phyloP scores from a whole-genome alignment of 2,797 vertebrate species.

The Aldrovandia affinis region DNA sequence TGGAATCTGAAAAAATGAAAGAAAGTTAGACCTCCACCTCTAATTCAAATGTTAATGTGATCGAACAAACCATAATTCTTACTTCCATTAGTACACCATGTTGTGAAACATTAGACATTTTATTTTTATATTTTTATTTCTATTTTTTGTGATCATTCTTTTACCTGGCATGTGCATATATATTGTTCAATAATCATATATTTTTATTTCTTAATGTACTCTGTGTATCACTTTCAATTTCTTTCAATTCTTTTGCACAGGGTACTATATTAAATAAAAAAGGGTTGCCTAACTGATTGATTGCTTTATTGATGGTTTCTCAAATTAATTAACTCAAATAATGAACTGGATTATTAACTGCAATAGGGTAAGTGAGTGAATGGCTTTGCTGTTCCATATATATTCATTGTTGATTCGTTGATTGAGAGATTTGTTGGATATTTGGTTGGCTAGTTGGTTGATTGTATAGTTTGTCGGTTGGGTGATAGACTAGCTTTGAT shows the following conservation, averaged over 20 bases:
- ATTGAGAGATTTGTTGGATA: not conserved
- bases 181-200: too few relatives aligned
- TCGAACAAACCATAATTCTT: not conserved
- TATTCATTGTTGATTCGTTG: too few relatives aligned
- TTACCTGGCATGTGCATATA: too few relatives aligned
- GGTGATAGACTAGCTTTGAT: not conserved
- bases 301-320: not conserved
- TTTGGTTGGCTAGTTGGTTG: too few relatives aligned
- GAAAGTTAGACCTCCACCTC: not conserved
- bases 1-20: constrained; percentile 45
- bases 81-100: not conserved
- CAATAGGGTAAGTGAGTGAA: too few relatives aligned
- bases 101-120: not conserved
- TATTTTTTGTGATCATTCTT: too few relatives aligned
- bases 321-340: too few relatives aligned
- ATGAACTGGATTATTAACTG: too few relatives aligned
- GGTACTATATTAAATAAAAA: not conserved
- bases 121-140: not conserved
- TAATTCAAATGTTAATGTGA: not conserved
- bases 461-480: too few relatives aligned
- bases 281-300: not conserved
- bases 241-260: not conserved
- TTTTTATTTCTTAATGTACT: not conserved
- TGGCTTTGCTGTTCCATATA: too few relatives aligned
- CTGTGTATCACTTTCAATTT: not conserved